Base-by-base conservation (phyloP, 1,140 invertebrate species). In the Caenorhabditis remanei region DNA sequence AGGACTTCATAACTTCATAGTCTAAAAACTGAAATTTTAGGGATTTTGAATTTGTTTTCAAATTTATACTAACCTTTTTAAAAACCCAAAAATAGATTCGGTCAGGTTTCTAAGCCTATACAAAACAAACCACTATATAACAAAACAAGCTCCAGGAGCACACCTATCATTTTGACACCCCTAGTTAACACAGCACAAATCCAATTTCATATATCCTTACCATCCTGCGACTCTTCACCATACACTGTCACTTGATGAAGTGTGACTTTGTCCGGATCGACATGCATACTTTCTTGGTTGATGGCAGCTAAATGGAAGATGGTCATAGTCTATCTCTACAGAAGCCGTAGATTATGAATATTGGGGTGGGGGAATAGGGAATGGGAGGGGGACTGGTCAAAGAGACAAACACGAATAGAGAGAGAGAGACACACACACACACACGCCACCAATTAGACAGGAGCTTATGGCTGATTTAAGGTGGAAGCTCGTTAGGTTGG, bases 381-480 rank as follows among this genome's bases (percentile, higher is more conserved):
- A 58, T 14, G 55, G 14, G 19, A 1, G n/a, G n/a, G 55, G 55
- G 55, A 19, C 6, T 19, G 55, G 50, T 32, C 32, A 32, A 32
- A 32, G 32, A 32, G 32, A 32, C 32, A 32, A 32, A 32, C 32
- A 32, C 32, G 32, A 32, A 32, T 0, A 32, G 32, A 71, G 65
- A n/a, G n/a, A n/a, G n/a, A n/a, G n/a, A n/a, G n/a, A n/a, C n/a
- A n/a, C n/a, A 46, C 65, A 71, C 16, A 71, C 16, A 71, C 71
- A 79, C 71, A 24, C 71, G 24, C 71, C 71, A 8, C 71, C 71
- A 79, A 79, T 79, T 79, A 79, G 71, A 50, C 71, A 79, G 71
- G n/a, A 79, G 71, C 71, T 79, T 79, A 79, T 79, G 71, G 71
- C 46, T 79, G 71, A 79, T 79, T 79, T 79, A 79, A 79, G 71